Percentiles rank a stretch among this genome's conserved stretches.
Conservation (phyloP, 30 jellyfish, hydroid and myxozoan genomes). For the Pseudorhiza aurosa region DNA sequence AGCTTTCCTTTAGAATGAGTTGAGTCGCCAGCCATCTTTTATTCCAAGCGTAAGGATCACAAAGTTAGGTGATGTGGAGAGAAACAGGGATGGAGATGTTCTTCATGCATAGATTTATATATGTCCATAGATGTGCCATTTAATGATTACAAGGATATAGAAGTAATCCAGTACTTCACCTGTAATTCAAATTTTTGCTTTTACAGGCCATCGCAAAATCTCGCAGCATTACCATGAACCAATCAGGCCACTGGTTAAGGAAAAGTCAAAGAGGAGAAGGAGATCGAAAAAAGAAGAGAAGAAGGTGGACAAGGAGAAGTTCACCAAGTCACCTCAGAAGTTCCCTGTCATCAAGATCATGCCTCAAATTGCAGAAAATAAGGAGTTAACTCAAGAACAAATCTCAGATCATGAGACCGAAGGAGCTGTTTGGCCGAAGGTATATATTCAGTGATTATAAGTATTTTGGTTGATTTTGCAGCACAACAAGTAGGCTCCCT, state of each 20-base stretch:
- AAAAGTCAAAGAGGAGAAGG: conserved; percentile 44
- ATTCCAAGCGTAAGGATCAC: no score
- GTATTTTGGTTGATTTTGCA: no score
- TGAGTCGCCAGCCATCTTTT: no score
- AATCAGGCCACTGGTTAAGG: conserved; percentile 74
- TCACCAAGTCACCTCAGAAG: conserved; percentile 78
- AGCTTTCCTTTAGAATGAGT: no score
- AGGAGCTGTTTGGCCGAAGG: conserved; percentile 76
- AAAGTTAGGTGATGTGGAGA: no score
- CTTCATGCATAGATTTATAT: no score
- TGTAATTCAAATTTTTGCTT: neutral
- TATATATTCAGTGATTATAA: neutral
- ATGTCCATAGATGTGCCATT: no score
- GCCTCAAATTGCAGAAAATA: conserved; percentile 80
- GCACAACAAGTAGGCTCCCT: no score
- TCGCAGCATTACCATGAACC: conserved; percentile 90
- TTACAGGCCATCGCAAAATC: conserved; percentile 72
- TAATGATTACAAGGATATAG: no score
- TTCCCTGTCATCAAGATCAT: conserved; percentile 62
- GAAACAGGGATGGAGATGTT: no score
- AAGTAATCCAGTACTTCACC: no score
- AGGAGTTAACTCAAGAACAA: conserved; percentile 60
- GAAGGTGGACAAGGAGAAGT: conserved; percentile 59
- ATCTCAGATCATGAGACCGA: conserved; percentile 56
- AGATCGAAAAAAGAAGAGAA: conserved; percentile 43